A percentile compares a stretch with the other conserved stretches of the same genome.
Evolutionary conservation across 2,797 vertebrate species (phyloP).

Genomic region (Agapornis canus): DNA sequence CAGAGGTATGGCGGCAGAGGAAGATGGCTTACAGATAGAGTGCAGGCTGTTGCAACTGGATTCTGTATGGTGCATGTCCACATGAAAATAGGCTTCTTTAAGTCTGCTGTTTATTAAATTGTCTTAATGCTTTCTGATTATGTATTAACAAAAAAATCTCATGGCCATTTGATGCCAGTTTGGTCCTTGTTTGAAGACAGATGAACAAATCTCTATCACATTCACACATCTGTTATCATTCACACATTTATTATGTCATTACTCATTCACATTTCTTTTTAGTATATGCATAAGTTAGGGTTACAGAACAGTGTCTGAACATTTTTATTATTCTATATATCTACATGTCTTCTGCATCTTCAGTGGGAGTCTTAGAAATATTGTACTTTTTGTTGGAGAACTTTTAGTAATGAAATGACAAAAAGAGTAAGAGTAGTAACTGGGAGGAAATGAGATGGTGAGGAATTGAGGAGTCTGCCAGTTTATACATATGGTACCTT

Average conservation of each 20-base stretch:
- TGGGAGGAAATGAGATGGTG: not conserved
- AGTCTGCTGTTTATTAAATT: not conserved
- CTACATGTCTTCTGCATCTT: not conserved
- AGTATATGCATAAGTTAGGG: not conserved
- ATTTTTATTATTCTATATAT: not conserved
- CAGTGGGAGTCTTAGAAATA: not conserved
- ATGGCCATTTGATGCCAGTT: not conserved
- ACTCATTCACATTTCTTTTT: not conserved
- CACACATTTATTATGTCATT: not conserved
- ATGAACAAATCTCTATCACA: not conserved
- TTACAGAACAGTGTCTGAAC: not conserved
- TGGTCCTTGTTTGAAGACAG: not conserved
- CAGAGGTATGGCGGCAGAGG: not conserved
- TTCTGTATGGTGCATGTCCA: not conserved
- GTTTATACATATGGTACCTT: not conserved
- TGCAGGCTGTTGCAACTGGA: not conserved
- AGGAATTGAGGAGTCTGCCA: not conserved
- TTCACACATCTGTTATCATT: not conserved
- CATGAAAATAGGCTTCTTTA: not conserved
- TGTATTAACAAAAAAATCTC: not conserved
- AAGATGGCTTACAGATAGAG: not conserved
- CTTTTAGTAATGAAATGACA: not conserved
- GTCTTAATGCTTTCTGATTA: not conserved
- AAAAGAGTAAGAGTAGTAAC: not conserved
- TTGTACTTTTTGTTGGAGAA: not conserved